phyloP scores from a whole-genome alignment of 2,113 vertebrate genomes.

The Perca fluviatilis region DNA sequence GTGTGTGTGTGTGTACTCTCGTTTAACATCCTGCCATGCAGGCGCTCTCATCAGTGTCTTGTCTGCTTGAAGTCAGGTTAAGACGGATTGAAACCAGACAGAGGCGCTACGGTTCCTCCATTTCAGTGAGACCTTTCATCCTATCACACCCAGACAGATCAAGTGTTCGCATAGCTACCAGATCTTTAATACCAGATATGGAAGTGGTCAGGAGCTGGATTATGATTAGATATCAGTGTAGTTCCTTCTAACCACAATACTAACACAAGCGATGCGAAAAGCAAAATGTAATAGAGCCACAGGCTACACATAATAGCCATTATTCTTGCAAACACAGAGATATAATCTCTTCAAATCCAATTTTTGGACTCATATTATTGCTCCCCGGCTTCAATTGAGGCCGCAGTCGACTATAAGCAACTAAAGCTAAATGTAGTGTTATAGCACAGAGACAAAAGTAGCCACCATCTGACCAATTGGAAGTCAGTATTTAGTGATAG shows the following conservation, averaged over 20 bases:
- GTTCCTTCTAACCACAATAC: conserved; percentile 20
- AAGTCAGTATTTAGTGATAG: conserved; percentile 52
- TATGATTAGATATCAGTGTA: conserved; percentile 26
- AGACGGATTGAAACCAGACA: conserved; percentile 6
- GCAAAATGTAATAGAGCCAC: background rate
- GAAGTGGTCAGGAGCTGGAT: conserved; percentile 27
- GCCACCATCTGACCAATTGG: conserved; percentile 56
- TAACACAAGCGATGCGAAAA: background rate
- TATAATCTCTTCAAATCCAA: conserved; percentile 34
- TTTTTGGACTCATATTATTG: conserved; percentile 23
- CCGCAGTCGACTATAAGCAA: conserved; percentile 36
- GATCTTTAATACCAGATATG: conserved; percentile 64
- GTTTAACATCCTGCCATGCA: conserved; percentile 5
- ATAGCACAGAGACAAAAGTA: conserved; percentile 16
- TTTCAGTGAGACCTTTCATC: conserved; percentile 44
- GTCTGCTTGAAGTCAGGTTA: conserved; percentile 34
- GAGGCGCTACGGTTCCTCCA: conserved; percentile 16
- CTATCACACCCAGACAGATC: conserved; percentile 24
- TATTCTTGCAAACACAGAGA: conserved; percentile 26
- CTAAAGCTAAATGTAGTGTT: conserved; percentile 12
- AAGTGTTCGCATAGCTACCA: conserved; percentile 24
- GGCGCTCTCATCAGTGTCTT: conserved; percentile 28
- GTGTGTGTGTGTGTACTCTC: background rate
- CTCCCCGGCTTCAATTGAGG: conserved; percentile 2
- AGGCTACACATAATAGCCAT: conserved; percentile 1